Evolutionary conservation across 53 echinoderm and acorn worm genomes (phyloP).

Genomic region (Apostichopus leukothele): DNA sequence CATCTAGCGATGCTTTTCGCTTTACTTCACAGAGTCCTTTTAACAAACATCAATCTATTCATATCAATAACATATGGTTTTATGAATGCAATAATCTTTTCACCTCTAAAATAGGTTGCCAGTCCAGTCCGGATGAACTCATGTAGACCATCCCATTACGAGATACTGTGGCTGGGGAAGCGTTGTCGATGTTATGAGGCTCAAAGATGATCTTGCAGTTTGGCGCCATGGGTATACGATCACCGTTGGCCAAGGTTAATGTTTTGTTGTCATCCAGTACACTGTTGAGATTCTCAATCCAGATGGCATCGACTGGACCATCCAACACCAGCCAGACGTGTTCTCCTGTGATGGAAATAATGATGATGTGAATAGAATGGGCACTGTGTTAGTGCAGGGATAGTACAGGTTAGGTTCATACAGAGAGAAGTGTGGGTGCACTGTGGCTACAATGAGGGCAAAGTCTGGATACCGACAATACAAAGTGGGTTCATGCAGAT

Average conservation of each 20-base stretch:
- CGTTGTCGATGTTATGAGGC: conserved; percentile 99
- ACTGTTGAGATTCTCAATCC: conserved; percentile 98
- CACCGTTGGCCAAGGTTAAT: conserved; percentile 94
- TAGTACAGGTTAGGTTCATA: no score
- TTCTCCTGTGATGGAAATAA: conserved; percentile 65
- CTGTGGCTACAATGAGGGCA: no score
- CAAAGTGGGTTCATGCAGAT: no score
- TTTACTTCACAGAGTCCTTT: no score
- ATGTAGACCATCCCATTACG: conserved; percentile 99
- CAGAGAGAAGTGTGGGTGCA: no score
- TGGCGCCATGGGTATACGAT: conserved; percentile 99
- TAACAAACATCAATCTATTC: no score
- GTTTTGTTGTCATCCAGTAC: conserved; percentile 99
- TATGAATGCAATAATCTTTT: neutral
- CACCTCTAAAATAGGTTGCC: conserved; percentile 92
- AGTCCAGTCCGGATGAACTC: conserved; percentile 96
- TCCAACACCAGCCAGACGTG: conserved; percentile 95
- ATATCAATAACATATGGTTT: no score
- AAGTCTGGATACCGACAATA: no score
- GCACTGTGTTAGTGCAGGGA: no score
- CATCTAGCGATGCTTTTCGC: no score
- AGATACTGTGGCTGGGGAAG: conserved; percentile 93
- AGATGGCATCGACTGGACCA: conserved; percentile 99
- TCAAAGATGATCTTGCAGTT: conserved; percentile 98
- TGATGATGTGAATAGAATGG: neutral